These are phyloP conservation scores for Ormyrus labotus DNA, from an alignment of 2,888 invertebrate genomes.

Conservation along the genomic window DNA sequence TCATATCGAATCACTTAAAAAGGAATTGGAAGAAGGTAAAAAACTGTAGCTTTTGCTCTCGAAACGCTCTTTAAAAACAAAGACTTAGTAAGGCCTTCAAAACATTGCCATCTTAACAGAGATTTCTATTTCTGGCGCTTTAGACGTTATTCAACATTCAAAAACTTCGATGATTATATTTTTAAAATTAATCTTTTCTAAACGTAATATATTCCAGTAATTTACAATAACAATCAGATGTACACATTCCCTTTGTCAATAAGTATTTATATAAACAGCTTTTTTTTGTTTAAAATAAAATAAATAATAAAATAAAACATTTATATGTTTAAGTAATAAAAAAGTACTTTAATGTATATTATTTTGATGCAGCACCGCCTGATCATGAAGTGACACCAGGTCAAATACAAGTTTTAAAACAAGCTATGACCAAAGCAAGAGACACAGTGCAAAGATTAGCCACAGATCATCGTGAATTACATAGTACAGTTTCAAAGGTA, in stretches of 20 bases:
- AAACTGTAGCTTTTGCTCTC: not conserved
- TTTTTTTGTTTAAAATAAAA: not conserved
- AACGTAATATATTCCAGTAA: not conserved
- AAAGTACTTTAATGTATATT: slow-evolving; percentile 14
- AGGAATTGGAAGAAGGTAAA: slow-evolving; percentile 84
- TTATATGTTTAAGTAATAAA: not conserved
- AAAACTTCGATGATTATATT: not conserved
- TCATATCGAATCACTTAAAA: slow-evolving; percentile 84
- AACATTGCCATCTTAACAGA: slow-evolving; percentile 28
- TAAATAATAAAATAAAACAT: not conserved
- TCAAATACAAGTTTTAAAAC: slow-evolving; percentile 85
- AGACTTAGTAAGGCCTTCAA: slow-evolving; percentile 49
- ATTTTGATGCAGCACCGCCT: slow-evolving; percentile 79
- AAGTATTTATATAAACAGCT: not conserved
- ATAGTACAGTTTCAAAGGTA: slow-evolving; percentile 91
- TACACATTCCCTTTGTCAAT: slow-evolving; percentile 26
- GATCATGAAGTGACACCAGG: slow-evolving; percentile 83
- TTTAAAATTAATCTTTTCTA: not conserved
- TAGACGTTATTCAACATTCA: not conserved
- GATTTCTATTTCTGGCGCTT: slow-evolving; percentile 40
- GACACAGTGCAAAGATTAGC: slow-evolving; percentile 90
- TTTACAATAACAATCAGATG: slow-evolving; percentile 14
- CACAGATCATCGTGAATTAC: slow-evolving; percentile 89
- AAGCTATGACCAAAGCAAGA: slow-evolving; percentile 86
- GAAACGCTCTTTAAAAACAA: slow-evolving; percentile 46